Evolutionary conservation across 35 echinoderm and acorn worm species (phyloP).

Genomic region (Chiridota heheva): DNA sequence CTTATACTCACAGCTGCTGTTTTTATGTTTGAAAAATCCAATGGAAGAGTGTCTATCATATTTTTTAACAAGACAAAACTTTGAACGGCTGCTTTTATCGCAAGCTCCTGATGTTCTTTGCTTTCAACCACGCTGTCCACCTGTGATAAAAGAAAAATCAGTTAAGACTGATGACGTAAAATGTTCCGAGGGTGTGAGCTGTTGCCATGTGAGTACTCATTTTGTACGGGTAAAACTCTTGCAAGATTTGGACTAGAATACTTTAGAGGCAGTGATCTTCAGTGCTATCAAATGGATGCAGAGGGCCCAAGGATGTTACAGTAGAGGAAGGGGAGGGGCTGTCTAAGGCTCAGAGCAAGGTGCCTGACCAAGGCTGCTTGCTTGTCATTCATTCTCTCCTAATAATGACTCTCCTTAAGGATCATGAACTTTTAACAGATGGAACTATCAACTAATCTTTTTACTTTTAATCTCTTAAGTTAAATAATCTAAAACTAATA

Average conservation of each 20-base stretch:
- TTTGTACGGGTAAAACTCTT: background rate
- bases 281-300: background rate
- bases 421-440: too few species aligned
- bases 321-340: background rate
- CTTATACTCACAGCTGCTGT: slow-evolving; percentile 75
- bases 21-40: slow-evolving; percentile 30
- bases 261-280: background rate
- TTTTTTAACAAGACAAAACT: slow-evolving; percentile 95
- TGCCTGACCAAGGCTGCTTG: too few species aligned
- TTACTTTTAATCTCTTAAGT: too few species aligned
- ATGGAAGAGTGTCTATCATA: slow-evolving; percentile 53
- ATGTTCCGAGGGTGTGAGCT: too few species aligned
- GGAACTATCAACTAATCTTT: too few species aligned
- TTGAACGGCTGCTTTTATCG: slow-evolving; percentile 66
- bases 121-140: slow-evolving; percentile 49
- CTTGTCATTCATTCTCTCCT: too few species aligned
- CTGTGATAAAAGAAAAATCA: background rate
- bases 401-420: too few species aligned
- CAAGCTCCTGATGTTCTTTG: slow-evolving; percentile 52
- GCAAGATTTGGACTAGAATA: background rate
- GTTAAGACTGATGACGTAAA: too few species aligned
- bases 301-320: background rate
- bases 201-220: too few species aligned
- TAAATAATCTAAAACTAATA: too few species aligned
- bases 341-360: too few species aligned